Evolutionary conservation across 2,888 invertebrate species (phyloP).

Genomic region (Drosophila mayaguana): DNA sequence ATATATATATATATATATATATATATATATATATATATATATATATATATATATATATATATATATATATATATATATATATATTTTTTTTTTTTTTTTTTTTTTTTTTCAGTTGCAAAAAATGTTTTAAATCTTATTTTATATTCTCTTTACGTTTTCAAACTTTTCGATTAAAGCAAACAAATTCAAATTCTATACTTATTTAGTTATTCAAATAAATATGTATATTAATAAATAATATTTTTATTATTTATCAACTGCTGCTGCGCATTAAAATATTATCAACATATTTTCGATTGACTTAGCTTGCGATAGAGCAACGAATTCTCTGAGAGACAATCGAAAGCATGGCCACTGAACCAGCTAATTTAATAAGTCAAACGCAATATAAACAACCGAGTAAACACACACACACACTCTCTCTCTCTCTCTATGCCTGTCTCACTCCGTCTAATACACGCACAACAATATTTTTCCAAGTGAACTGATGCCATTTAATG

Average conservation of each 20-base stretch:
- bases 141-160: no score
- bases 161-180: no score
- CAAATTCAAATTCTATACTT: no score
- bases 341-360: slow-evolving; percentile 52
- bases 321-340: slow-evolving; percentile 31
- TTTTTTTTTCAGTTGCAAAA: no score
- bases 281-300: slow-evolving; percentile 70
- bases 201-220: background rate
- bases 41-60: no score
- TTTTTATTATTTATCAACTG: background rate
- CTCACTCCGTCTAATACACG: slow-evolving; percentile 7
- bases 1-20: no score
- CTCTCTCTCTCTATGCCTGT: background rate
- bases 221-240: slow-evolving; percentile 1
- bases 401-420: slow-evolving; percentile 12
- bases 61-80: no score
- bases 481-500: slow-evolving; percentile 70
- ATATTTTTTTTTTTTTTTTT: no score
- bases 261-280: slow-evolving; percentile 31
- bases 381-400: slow-evolving; percentile 21
- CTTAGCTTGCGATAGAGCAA: slow-evolving; percentile 49
- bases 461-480: slow-evolving; percentile 67
- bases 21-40: no score
- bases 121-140: no score
- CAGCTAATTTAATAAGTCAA: slow-evolving; percentile 76